phyloP scores from a whole-genome alignment of 2,888 invertebrate genomes.

The Dysmachus trigonus region DNA sequence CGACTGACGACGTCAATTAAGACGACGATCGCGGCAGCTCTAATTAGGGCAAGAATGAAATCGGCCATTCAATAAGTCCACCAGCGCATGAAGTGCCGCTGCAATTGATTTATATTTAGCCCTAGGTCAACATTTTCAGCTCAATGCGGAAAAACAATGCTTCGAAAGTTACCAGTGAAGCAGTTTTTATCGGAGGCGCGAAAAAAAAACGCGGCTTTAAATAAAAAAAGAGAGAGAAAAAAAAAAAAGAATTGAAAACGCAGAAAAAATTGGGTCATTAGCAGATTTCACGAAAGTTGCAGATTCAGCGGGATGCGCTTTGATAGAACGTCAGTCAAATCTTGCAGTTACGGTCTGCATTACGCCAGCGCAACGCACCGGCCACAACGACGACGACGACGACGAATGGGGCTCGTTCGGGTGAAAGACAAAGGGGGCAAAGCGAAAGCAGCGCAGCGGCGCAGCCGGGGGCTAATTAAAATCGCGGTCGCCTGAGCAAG shows the following conservation, averaged over 20 bases:
- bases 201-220: background rate
- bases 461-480: constrained; percentile 27
- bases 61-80: background rate
- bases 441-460: background rate
- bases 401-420: background rate
- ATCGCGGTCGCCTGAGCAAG: constrained; percentile 27
- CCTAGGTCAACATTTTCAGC: constrained; percentile 30
- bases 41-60: background rate
- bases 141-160: constrained; percentile 23
- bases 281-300: constrained; percentile 37
- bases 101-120: constrained; percentile 4
- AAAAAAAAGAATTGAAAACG: background rate
- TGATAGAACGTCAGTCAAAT: constrained; percentile 28
- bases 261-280: constrained; percentile 41
- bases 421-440: constrained; percentile 27
- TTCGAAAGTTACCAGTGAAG: constrained; percentile 7
- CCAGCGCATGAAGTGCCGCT: background rate
- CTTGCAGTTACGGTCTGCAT: background rate
- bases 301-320: constrained; percentile 6
- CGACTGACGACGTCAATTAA: background rate
- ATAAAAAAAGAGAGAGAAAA: background rate
- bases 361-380: background rate
- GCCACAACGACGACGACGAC: background rate
- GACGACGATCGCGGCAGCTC: background rate
- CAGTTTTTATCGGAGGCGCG: constrained; percentile 8